Percentiles rank a stretch among this genome's conserved stretches.
These are phyloP conservation scores for Caenorhabditis sp. DNA, from an alignment of 2,888 invertebrate species.

Conservation along the genomic window DNA sequence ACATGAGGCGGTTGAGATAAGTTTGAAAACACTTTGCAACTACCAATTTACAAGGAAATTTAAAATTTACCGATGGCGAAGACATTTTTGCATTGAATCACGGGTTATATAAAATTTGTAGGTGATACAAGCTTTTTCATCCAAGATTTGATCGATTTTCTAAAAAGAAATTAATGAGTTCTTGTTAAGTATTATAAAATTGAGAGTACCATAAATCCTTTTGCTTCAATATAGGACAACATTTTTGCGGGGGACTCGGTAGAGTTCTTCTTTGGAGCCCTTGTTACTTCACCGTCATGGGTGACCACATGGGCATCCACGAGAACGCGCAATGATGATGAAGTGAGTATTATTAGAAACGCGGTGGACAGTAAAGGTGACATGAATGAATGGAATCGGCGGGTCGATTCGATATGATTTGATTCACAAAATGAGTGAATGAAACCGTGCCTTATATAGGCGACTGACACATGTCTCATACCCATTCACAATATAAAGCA, in stretches of 20 bases:
- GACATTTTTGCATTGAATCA: conserved; percentile 42
- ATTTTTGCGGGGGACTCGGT: conserved; percentile 10
- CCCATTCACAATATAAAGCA: conserved; percentile 30
- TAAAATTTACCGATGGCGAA: conserved; percentile 19
- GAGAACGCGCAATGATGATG: background rate
- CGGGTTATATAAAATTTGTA: conserved; percentile 39
- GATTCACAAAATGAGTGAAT: conserved; percentile 32
- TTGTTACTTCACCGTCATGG: conserved; percentile 1
- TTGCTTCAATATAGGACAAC: conserved; percentile 31
- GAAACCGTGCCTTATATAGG: conserved; percentile 42
- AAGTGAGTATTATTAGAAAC: background rate
- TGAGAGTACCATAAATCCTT: conserved; percentile 32
- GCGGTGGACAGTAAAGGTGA: conserved; percentile 16
- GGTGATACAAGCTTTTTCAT: conserved; percentile 26
- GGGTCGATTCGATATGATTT: too few species aligned
- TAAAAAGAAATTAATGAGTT: background rate
- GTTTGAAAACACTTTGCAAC: too few species aligned
- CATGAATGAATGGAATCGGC: conserved; percentile 40
- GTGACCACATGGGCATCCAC: background rate
- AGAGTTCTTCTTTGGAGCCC: background rate
- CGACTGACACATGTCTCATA: conserved; percentile 32
- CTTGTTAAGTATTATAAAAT: background rate
- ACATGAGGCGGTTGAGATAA: too few species aligned
- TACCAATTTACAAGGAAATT: too few species aligned
- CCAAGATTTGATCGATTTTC: conserved; percentile 41